These are phyloP conservation scores for Scortum barcoo DNA, from an alignment of 2,113 vertebrate genomes.

Conservation along the genomic window DNA sequence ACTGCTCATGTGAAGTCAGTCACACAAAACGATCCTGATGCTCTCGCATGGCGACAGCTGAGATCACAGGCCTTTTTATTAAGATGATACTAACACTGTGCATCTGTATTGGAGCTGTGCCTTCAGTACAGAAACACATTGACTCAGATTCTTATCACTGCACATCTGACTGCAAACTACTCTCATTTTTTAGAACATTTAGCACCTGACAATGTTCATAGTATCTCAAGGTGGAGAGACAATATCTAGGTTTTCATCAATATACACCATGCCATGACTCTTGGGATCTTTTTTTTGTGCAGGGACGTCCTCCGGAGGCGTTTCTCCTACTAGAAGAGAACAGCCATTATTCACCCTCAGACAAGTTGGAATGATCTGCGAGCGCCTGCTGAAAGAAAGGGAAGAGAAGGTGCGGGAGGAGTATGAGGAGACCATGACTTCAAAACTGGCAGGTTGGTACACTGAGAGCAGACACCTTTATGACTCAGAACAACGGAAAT, in stretches of 20 bases:
- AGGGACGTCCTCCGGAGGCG: constrained; percentile 90
- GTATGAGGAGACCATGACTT: constrained; percentile 97
- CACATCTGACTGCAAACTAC: no score
- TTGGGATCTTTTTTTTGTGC: neutral
- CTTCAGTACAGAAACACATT: no score
- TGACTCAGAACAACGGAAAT: neutral
- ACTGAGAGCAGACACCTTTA: neutral
- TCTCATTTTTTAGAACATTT: no score
- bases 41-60: neutral
- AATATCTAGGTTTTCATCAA: neutral
- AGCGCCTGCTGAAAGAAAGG: constrained; percentile 97
- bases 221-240: no score
- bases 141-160: no score
- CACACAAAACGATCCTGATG: neutral
- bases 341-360: constrained; percentile 97
- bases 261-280: neutral
- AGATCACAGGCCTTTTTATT: no score
- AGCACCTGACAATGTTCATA: no score
- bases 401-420: constrained; percentile 99
- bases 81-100: neutral
- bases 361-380: constrained; percentile 99
- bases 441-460: constrained; percentile 95
- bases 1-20: neutral
- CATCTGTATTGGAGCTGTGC: no score
- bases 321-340: constrained; percentile 95